Evolutionary conservation across 2,888 invertebrate genomes (phyloP), one percentile per base, ranked within the genome.

Genomic region (Drosophila parthenogenetica): DNA sequence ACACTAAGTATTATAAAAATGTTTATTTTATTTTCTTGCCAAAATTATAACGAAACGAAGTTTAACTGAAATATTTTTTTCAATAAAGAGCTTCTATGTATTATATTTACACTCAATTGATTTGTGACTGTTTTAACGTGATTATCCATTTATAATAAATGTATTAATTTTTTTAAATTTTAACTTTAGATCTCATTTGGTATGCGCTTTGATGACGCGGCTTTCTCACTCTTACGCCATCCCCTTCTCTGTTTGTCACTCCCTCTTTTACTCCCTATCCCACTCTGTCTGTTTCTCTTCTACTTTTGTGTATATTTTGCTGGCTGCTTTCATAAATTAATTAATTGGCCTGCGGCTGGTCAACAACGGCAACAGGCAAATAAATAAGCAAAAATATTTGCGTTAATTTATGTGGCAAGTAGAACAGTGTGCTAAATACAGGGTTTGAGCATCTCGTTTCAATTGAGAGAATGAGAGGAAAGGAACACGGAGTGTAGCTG

Each of bases 301-400:
- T 53, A 64, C 61, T 57, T 71, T 61, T 66, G 63, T 73, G 64
- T 83, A 69, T 81, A 73, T 81, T 85, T 71, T 62, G 55, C 61
- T 48, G 58, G 61, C 55, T 80, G 72, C 77, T 70, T 85, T 87
- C 75, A 85, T 87, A 87, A 85, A 85, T 87, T 87, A 85, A 85
- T 84, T 85, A 85, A 87, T 84, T 87, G 79, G 73, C 87, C 77
- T 75, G 81, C 77, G 83, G 83, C 81, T 63, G 73, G 78, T 75
- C 75, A 86, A 79, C 86, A 77, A 60, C 45, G 68, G 62, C 69
- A 73, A 73, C 69, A 55, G 70, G 71, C 73, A 76, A 85, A 85
- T 82, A 85, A 82, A 85, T 80, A 83, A 82, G 78, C 80, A 81
- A 76, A 77, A 83, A 83, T 86, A 86, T 86, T 83, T 83, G 71